A percentile compares a stretch with the other conserved stretches of the same genome.
Conservation (phyloP, 2,797 vertebrate species). For the Pangasius macronema region DNA sequence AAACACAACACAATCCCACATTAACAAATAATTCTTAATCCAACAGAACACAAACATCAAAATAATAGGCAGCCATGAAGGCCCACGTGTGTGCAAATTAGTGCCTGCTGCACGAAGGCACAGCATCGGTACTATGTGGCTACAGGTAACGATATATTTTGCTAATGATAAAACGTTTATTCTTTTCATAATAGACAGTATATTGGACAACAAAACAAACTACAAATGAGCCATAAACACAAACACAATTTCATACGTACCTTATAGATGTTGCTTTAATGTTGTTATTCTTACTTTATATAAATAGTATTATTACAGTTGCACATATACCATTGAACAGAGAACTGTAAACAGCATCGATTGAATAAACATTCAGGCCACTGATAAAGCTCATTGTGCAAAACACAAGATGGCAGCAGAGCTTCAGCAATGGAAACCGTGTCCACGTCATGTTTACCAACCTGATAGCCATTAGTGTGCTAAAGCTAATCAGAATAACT, state of each 20-base stretch:
- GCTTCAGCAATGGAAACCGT: neutral
- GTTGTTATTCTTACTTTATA: neutral
- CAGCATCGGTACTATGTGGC: neutral
- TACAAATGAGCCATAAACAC: neutral
- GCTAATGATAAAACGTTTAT: neutral
- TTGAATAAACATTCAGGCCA: neutral
- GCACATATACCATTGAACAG: neutral
- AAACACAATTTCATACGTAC: neutral
- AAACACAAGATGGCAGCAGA: conserved; percentile 77
- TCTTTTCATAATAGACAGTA: neutral
- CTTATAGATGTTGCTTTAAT: neutral
- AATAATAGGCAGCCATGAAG: neutral
- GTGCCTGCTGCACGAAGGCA: neutral
- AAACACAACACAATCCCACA: neutral
- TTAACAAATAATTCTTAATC: neutral
- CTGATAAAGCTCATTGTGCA: neutral
- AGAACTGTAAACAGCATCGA: neutral
- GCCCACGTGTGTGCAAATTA: too few species aligned
- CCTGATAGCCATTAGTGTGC: neutral
- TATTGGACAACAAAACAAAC: too few species aligned
- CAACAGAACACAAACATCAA: neutral
- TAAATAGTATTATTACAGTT: neutral
- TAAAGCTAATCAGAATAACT: conserved; percentile 1
- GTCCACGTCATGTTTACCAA: conserved; percentile 10
- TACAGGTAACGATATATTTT: neutral